phyloP scores from a whole-genome alignment of 2,797 vertebrate species.

The Ctenopoma multispine region DNA sequence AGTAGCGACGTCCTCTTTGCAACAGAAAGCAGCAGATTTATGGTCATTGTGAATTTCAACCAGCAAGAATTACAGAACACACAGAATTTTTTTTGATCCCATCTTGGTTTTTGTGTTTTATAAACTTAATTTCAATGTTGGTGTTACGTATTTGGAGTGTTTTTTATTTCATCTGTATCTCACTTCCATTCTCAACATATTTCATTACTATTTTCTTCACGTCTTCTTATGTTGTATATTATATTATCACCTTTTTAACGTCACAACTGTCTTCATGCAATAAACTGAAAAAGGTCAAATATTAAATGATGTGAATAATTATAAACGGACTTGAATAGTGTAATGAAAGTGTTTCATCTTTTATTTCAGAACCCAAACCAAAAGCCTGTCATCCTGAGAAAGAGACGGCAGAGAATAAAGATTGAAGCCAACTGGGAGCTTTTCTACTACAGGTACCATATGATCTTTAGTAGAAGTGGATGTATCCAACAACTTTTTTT shows the following conservation, averaged over 20 bases:
- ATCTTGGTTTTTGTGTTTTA: constrained; percentile 51
- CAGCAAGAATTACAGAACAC: constrained; percentile 18
- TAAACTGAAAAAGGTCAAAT: constrained; percentile 10
- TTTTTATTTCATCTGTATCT: neutral
- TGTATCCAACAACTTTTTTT: too few relatives aligned
- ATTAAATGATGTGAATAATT: neutral
- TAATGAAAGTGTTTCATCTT: neutral
- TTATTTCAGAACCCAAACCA: constrained; percentile 92
- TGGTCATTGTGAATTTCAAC: neutral
- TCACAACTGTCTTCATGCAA: constrained; percentile 6
- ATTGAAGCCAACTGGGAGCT: constrained; percentile 99
- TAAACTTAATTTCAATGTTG: constrained; percentile 19
- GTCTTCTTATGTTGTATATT: constrained; percentile 23
- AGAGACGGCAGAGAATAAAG: constrained; percentile 98
- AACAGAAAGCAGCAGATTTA: neutral
- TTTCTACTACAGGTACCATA: constrained; percentile 94
- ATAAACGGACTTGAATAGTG: neutral
- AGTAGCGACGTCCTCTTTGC: neutral
- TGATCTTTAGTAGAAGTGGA: neutral
- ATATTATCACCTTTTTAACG: constrained; percentile 29
- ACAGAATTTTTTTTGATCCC: constrained; percentile 45
- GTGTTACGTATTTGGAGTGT: neutral
- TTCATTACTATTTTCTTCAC: constrained; percentile 21
- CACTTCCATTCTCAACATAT: constrained; percentile 13
- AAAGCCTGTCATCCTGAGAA: constrained; percentile 97